Conservation (phyloP, 2,113 vertebrate species). For the Lanius collurio region DNA sequence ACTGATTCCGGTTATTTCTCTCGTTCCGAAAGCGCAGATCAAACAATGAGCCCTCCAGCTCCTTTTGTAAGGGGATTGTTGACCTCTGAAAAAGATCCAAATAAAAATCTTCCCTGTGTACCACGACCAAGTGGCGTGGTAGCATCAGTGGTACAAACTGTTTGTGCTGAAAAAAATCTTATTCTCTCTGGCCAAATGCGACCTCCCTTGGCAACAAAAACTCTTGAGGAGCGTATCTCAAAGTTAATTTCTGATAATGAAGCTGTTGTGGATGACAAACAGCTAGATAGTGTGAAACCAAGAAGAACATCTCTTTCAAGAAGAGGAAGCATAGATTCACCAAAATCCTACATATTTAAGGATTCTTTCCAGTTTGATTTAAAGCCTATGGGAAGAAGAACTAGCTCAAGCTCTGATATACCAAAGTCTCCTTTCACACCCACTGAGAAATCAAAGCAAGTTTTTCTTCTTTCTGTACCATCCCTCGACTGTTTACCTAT, state of each 20-base stretch:
- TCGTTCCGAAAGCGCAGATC: slow-evolving; percentile 94
- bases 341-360: slow-evolving; percentile 98
- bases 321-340: slow-evolving; percentile 96
- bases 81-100: slow-evolving; percentile 79
- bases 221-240: slow-evolving; percentile 93
- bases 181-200: slow-evolving; percentile 83
- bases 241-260: slow-evolving; percentile 98
- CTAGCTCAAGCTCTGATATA: slow-evolving; percentile 97
- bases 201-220: slow-evolving; percentile 90
- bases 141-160: slow-evolving; percentile 76
- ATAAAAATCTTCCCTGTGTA: slow-evolving; percentile 69
- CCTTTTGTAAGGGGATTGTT: slow-evolving; percentile 86
- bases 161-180: slow-evolving; percentile 75
- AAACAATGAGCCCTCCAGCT: slow-evolving; percentile 90
- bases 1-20: slow-evolving; percentile 98
- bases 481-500: slow-evolving; percentile 96
- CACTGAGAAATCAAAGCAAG: slow-evolving; percentile 94
- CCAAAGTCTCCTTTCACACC: slow-evolving; percentile 98
- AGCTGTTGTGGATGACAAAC: slow-evolving; percentile 96
- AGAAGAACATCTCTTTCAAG: slow-evolving; percentile 94
- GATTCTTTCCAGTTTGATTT: slow-evolving; percentile 99
- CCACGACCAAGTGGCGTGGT: slow-evolving; percentile 61
- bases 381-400: slow-evolving; percentile 92
- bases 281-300: slow-evolving; percentile 97
- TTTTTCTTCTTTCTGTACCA: slow-evolving; percentile 95